Percentiles rank a stretch among this genome's conserved stretches.
Conservation (phyloP, 2,113 vertebrate genomes). For the Beaufortia kweichowensis region DNA sequence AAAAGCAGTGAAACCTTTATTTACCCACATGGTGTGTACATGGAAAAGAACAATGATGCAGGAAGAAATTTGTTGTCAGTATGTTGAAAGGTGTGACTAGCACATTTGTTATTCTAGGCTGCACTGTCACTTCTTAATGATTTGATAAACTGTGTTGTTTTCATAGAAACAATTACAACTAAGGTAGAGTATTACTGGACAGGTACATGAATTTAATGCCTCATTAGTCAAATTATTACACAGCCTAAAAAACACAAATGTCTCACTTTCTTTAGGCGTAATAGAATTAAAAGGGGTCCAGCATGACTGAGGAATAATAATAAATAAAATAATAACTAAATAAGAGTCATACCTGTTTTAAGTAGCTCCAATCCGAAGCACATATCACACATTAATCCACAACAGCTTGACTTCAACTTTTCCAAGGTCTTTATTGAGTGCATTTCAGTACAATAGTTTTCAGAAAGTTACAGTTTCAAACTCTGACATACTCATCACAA, state of each 20-base stretch:
- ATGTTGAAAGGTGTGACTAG: too few relatives aligned
- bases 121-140: background rate
- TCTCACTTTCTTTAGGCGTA: conserved; percentile 21
- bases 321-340: too few relatives aligned
- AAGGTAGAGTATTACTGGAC: background rate
- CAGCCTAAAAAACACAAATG: background rate
- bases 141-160: background rate
- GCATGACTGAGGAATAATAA: too few relatives aligned
- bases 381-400: conserved; percentile 22
- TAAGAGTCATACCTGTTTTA: too few relatives aligned
- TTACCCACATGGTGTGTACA: too few relatives aligned
- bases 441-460: conserved; percentile 82
- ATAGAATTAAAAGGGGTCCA: too few relatives aligned
- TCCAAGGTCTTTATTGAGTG: conserved; percentile 81
- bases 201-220: background rate
- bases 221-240: conserved; percentile 15
- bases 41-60: too few relatives aligned
- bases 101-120: too few relatives aligned
- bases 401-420: conserved; percentile 65
- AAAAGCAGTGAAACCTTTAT: too few relatives aligned
- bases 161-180: background rate
- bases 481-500: conserved; percentile 79
- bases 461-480: conserved; percentile 83
- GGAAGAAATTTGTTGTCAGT: too few relatives aligned
- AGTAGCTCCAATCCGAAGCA: background rate